Conservation (phyloP, 2,888 invertebrate species). For the Zygogramma bicolorata region DNA sequence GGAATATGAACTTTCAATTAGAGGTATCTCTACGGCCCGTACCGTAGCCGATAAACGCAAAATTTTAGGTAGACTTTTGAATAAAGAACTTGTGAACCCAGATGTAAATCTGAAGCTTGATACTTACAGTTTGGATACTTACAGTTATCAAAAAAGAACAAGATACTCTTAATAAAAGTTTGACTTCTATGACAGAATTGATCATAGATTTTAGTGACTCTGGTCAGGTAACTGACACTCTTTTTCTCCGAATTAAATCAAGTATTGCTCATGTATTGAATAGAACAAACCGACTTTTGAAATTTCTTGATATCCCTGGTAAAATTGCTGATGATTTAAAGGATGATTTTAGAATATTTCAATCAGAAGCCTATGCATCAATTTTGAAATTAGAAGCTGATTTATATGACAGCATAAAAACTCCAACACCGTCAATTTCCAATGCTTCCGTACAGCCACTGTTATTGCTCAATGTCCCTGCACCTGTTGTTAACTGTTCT, state of each 20-base stretch:
- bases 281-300: conserved; percentile 7
- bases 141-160: conserved; percentile 10
- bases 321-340: conserved; percentile 8
- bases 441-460: conserved; percentile 1
- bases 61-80: conserved; percentile 20
- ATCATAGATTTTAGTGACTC: conserved; percentile 19
- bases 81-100: conserved; percentile 15
- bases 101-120: conserved; percentile 1
- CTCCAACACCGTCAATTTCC: background rate
- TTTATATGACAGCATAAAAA: conserved; percentile 14
- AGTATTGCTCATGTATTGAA: conserved; percentile 9
- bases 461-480: background rate
- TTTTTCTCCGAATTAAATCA: conserved; percentile 16
- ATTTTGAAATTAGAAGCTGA: conserved; percentile 21
- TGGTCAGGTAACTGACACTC: conserved; percentile 5
- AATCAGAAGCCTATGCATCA: conserved; percentile 16
- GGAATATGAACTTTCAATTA: too few species aligned
- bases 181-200: background rate
- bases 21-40: too few species aligned
- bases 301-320: background rate
- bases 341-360: conserved; percentile 10
- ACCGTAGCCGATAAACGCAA: conserved; percentile 31
- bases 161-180: background rate
- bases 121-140: background rate
- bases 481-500: too few species aligned